Evolutionary conservation across 2,888 invertebrate genomes (phyloP), one percentile per base, ranked within the genome.

Genomic region (Andrena fulva): DNA sequence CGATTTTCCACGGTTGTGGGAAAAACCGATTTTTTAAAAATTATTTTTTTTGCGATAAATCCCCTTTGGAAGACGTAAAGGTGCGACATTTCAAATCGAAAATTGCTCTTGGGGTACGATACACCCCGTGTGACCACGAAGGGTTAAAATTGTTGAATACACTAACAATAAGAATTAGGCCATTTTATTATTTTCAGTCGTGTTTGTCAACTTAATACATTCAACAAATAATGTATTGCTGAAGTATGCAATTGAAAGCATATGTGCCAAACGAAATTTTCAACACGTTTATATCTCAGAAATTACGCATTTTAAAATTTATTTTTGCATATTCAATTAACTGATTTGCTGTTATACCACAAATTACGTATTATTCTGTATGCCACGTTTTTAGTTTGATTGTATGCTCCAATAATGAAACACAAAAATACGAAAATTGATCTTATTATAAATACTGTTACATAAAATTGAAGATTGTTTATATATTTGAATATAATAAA

Each of bases 381-480:
- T n/a, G 33, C 16, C 52, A 56, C 8, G 16, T 6, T 31, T 68
- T 33, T 7, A 12, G 56, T 77, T 68, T 77, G 77, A 77, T 77
- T 77, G 48, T 77, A 24, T 69, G 77, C 54, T 48, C 33, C 24
- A 63, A n/a, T 35, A 63, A 63, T 50, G 27, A n/a, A 77, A 77
- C 24, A 50, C 24, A 60, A 75, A 33, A 76, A 60, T 75, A 2
- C 42, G 29, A 77, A 66, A 24, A 60, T 60, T 50, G 35, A 33
- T 64, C 24, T 29, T 66, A 60, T 66, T 77, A 50, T 59, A 59
- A n/a, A 60, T 42, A 33, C 24, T 16, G 63, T 24, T 31, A n/a
- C 60, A 62, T 27, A 59, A 59, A 59, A 59, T 12, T 59, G 16
- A 66, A 50, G n/a, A 66, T 31, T 12, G n/a, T 66, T 50, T 50